phyloP scores from a whole-genome alignment of 35 echinoderm and acorn worm genomes.

The Apostichopus parvimensis region DNA sequence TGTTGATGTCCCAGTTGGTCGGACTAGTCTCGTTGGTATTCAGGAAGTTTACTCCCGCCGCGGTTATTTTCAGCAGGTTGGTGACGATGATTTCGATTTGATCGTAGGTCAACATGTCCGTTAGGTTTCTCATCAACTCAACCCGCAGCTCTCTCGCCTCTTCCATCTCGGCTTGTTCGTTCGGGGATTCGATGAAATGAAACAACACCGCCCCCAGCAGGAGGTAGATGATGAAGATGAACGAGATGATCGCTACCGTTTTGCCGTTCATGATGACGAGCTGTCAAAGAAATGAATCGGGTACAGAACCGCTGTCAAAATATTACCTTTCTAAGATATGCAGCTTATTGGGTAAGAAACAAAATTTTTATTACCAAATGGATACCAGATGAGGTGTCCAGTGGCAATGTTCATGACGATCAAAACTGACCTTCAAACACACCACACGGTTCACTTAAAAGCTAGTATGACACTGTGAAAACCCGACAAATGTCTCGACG shows the following conservation, averaged over 20 bases:
- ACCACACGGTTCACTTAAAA: too few relatives aligned
- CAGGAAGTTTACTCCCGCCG: constrained; percentile 21
- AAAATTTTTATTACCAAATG: too few relatives aligned
- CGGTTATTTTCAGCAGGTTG: neutral
- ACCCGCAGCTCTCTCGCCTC: neutral
- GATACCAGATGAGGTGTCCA: too few relatives aligned
- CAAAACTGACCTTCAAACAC: too few relatives aligned
- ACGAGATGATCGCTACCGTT: constrained; percentile 60
- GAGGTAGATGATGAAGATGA: constrained; percentile 80
- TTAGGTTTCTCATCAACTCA: constrained; percentile 36
- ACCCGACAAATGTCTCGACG: too few relatives aligned
- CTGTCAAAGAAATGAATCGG: neutral
- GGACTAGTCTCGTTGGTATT: constrained; percentile 47
- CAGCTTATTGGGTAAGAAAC: too few relatives aligned
- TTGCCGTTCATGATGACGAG: constrained; percentile 70
- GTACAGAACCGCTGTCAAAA: too few relatives aligned
- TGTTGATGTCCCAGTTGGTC: constrained; percentile 88
- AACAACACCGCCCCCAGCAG: constrained; percentile 76
- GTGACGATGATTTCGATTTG: constrained; percentile 19
- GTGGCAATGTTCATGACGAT: too few relatives aligned
- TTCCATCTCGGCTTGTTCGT: constrained; percentile 24
- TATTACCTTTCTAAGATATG: too few relatives aligned
- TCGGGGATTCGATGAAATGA: constrained; percentile 55
- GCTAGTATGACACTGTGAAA: too few relatives aligned
- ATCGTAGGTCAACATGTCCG: constrained; percentile 35